Base-by-base conservation (phyloP, 1,140 invertebrate species). In the Drosophila sulfurigaster region DNA sequence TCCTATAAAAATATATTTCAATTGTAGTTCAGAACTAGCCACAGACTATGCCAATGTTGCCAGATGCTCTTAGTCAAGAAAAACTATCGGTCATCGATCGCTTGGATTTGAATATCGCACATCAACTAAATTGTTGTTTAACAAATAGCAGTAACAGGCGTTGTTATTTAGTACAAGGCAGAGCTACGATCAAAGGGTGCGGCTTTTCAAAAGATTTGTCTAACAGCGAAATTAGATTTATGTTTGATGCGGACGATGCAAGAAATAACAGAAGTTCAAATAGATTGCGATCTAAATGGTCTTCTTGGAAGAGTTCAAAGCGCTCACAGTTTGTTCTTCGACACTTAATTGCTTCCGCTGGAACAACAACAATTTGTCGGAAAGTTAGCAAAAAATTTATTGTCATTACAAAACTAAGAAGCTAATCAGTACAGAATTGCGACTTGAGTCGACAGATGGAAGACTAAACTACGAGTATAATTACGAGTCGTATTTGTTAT, bases 391-490 rank as follows among this genome's bases (percentile, higher is more conserved):
- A 66, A 38, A 68, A 76, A 76, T 85, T 85, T 85, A 85, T 82
- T 87, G 65, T 79, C 43, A 79, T 80, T 62, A 71, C 16, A 52
- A 67, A 66, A 79, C 77, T 89, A 85, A 48, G 72, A 74, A 81
- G 66, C 85, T 89, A 89, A 89, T 89, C 85, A 89, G 85, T 89
- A 89, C 85, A 90, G 71, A 89, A 70, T 81, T 81, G 56, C 46
- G 62, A 69, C 85, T 73, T 81, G 76, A 63, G 49, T 59, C 25
- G 51, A 80, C 65, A 78, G 3, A 57, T 89, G 85, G 85, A 89
- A 89, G 85, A 89, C 82, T 86, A 82, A 82, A 88, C 41, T 63
- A 67, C 13, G 25, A 43, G 54, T 35, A n/a, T 32, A 54, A 63
- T 28, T 57, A 41, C 16, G 28, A 28, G 54, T 7, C 46, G 56